Evolutionary conservation across 1,140 invertebrate genomes (phyloP), one percentile per base, ranked within the genome.

Genomic region (Leptinotarsa defecta): DNA sequence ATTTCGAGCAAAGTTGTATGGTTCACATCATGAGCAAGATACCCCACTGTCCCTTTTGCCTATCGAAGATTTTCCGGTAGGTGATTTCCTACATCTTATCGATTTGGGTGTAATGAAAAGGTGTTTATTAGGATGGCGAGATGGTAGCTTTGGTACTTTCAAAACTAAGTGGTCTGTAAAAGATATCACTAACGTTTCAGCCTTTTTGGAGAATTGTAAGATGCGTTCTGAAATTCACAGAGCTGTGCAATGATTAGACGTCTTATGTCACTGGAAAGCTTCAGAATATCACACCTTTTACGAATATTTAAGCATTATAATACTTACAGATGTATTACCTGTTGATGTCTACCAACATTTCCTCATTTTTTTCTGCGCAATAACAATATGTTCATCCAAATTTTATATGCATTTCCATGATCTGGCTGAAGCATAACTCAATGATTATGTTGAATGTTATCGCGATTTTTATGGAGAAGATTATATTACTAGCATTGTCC

Each of bases 61-160:
- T 11, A 77, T 82, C 13, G 70, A 80, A 68, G 76, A 75, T 68
- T 82, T 82, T 78, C 78, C 78, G 19, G 76, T 81, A 3, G 74
- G 43, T 22, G 82, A 83, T 77, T 74, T 74, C 17, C 48, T 81
- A 19, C 79, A 83, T 72, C 70, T 82, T 22, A 76, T 83, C n/a
- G 75, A 83, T 63, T 73, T 79, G 19, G 80, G 81, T 22, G 71
- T 83, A 20, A 80, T 81, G 77, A 82, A 83, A 72, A 70, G 77
- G 64, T 78, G 78, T 68, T 52, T 81, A 4, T 69, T 61, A 11
- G 77, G 76, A 13, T 82, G 80, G 76, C 71, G 49, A 52, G 71
- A 82, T 77, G 80, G 78, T 3, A 76, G 67, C 19, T 75, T 79
- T 70, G 72, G 69, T 48, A 75, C 20, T 67, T 77, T 73, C 48